These are phyloP conservation scores for Ricordea florida DNA, from an alignment of 92 coral and sea anemone genomes.

Conservation along the genomic window DNA sequence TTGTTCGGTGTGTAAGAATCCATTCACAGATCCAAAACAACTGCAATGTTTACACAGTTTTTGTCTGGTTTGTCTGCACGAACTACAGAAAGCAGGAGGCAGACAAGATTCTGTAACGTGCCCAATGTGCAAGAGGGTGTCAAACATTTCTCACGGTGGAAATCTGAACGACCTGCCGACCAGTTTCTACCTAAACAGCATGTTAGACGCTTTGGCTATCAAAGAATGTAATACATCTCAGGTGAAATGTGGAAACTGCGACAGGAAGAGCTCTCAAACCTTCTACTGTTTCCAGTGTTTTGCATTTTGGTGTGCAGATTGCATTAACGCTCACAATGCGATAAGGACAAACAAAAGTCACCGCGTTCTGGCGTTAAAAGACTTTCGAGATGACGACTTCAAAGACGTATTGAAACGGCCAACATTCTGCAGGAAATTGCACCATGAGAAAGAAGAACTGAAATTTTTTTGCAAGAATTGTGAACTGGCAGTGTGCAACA, in stretches of 20 bases:
- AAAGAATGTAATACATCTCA: neutral
- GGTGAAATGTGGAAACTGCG: conserved; percentile 41
- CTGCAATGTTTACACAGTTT: neutral
- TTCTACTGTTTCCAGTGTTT: conserved; percentile 32
- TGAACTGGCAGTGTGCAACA: neutral
- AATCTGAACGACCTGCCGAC: conserved; percentile 12
- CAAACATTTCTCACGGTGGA: neutral
- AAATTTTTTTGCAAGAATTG: conserved; percentile 4
- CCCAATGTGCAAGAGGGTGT: neutral
- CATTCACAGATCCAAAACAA: neutral
- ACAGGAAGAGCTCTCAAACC: neutral
- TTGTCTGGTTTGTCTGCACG: neutral
- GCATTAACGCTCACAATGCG: neutral
- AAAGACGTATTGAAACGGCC: neutral
- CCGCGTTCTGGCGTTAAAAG: conserved; percentile 3
- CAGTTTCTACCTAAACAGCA: conserved; percentile 37
- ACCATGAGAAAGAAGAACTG: neutral
- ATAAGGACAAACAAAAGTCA: neutral
- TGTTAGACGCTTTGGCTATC: conserved; percentile 29
- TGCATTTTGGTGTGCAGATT: neutral
- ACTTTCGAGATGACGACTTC: conserved; percentile 17
- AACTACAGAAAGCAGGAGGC: neutral
- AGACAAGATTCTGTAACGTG: neutral
- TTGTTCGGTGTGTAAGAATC: neutral
- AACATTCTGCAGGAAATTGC: neutral